These are phyloP conservation scores for Timema podura DNA, from an alignment of 2,888 invertebrate species.

Conservation along the genomic window DNA sequence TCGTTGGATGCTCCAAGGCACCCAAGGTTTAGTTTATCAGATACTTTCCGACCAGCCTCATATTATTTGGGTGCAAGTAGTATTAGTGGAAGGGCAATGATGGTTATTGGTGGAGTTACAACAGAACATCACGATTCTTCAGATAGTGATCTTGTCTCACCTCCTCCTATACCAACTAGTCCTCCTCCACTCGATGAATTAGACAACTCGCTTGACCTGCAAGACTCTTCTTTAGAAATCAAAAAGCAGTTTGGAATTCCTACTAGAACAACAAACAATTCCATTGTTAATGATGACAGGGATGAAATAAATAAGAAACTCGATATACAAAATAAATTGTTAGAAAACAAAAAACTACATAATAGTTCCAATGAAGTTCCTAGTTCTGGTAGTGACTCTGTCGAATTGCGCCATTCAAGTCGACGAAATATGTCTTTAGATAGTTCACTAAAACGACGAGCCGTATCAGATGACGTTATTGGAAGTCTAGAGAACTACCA, in stretches of 20 bases:
- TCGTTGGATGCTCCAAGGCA: conserved; percentile 63
- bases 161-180: conserved; percentile 72
- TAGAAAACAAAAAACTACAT: no score
- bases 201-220: conserved; percentile 51
- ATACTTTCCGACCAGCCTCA: conserved; percentile 83
- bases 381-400: conserved; percentile 23
- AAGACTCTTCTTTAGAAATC: conserved; percentile 38
- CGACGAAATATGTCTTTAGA: conserved; percentile 44
- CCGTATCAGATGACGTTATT: conserved; percentile 64
- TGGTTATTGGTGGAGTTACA: conserved; percentile 29
- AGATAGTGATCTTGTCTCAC: conserved; percentile 73
- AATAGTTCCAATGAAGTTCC: conserved; percentile 12
- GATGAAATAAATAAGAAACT: no score
- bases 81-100: conserved; percentile 29
- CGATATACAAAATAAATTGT: neutral
- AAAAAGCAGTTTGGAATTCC: conserved; percentile 36
- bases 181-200: conserved; percentile 70
- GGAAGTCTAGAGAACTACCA: conserved; percentile 63
- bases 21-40: conserved; percentile 77
- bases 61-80: conserved; percentile 71
- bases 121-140: conserved; percentile 70
- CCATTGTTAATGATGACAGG: no score
- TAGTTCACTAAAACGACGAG: conserved; percentile 62
- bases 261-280: neutral
- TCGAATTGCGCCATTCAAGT: conserved; percentile 22